Base-by-base conservation (phyloP, 2,797 vertebrate genomes). In the Semaprochilodus insignis region DNA sequence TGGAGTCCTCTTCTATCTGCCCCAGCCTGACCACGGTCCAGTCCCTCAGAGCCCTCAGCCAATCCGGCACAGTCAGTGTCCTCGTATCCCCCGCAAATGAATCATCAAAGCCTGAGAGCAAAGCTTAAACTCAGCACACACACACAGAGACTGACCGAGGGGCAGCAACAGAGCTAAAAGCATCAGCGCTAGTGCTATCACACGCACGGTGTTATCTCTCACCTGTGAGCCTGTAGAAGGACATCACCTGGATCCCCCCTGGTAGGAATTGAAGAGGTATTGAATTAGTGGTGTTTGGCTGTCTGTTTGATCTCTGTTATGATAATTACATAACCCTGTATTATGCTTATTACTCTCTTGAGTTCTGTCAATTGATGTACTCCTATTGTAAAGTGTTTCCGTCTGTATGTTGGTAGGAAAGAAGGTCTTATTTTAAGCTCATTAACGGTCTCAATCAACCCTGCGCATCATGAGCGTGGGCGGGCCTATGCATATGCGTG, bases 41-140 rank as follows among this genome's bases (percentile, higher is more conserved):
- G 66, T 69, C 66, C 34, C 66, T 21, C 66, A 1, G 10, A 69
- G 66, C 66, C 36, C 36, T 69, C 10, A 21, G 66, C 66, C 66
- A 69, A 44, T 44, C 63, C 31, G 31, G 27, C 15, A 19, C 31
- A 66, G 63, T 34, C 17, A 4, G 66, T 69, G 66, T 69, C 48
- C 71, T 54, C 51, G 54, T 40, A 52, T 71, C 69, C 69, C 48
- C 25, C 25, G 70, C 23, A 54, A 72, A 54, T 72, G 70, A 72
- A 52, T 72, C 70, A 52, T 51, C 52, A 72, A 40, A 72, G 51
- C 70, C 48, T 51, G n/a, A 52, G 70, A 72, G 70, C 44, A 11
- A 15, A 51, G n/a, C 67, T 48, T 51, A 70, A 71, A 21, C 67
- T n/a, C 7, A 27, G 63, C 31, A 19, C 63, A 66, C 66, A 67